Evolutionary conservation across 64 coral and sea anemone genomes (phyloP).

Genomic region (Pachyseris speciosa): DNA sequence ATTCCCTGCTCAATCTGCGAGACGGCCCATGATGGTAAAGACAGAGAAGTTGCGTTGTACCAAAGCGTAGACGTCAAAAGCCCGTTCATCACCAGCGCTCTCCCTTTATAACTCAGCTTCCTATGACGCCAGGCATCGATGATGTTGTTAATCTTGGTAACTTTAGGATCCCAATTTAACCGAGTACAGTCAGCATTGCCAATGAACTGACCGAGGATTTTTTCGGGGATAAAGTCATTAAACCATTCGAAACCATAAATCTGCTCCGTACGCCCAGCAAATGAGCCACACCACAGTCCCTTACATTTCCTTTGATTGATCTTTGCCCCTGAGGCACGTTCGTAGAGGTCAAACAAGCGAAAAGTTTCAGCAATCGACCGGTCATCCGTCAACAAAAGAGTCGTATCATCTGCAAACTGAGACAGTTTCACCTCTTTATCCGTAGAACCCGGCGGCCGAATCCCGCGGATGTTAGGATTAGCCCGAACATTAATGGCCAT

Average conservation of each 20-base stretch:
- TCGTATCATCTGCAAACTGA: conserved; percentile 58
- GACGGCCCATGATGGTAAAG: not conserved
- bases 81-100: too few relatives aligned
- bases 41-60: not conserved
- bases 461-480: not conserved
- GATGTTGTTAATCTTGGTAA: too few relatives aligned
- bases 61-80: too few relatives aligned
- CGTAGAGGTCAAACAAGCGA: not conserved
- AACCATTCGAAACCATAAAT: too few relatives aligned
- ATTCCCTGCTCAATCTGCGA: not conserved
- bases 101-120: too few relatives aligned
- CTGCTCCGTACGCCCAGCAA: too few relatives aligned
- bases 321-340: conserved; percentile 42
- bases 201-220: too few relatives aligned
- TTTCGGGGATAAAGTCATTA: too few relatives aligned
- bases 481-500: not conserved
- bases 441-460: not conserved
- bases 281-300: not conserved
- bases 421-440: not conserved
- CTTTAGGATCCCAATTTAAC: too few relatives aligned
- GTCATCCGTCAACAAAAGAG: not conserved
- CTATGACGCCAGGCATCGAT: too few relatives aligned
- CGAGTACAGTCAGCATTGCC: too few relatives aligned
- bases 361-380: conserved; percentile 2
- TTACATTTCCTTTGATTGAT: conserved; percentile 38